Evolutionary conservation across 2,888 invertebrate genomes (phyloP).

Genomic region (Celastrina argiolus): DNA sequence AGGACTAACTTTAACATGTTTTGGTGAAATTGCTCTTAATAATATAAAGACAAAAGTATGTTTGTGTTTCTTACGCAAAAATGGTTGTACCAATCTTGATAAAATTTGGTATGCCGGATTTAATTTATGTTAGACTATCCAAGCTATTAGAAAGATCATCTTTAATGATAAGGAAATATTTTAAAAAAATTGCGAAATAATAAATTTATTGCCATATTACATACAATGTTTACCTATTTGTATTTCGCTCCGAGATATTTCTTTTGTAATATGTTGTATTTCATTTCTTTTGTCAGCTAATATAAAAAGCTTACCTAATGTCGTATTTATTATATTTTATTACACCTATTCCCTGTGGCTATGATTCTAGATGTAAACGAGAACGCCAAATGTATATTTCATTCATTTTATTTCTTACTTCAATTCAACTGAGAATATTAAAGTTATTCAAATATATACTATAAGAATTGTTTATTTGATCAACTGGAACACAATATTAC

Average conservation of each 20-base stretch:
- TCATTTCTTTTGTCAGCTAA: conserved; percentile 8
- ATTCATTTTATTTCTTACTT: not conserved
- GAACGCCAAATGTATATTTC: not conserved
- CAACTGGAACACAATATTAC: no score
- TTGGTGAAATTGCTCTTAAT: no score
- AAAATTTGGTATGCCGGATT: no score
- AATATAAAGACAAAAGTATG: no score
- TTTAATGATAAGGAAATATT: not conserved
- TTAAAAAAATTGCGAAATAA: not conserved
- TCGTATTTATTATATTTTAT: conserved; percentile 1
- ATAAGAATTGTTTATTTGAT: no score
- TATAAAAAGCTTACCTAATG: conserved; percentile 3
- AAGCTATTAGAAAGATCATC: no score
- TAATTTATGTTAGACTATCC: no score
- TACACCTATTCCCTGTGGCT: not conserved
- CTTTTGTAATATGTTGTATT: conserved; percentile 1
- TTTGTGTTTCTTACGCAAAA: no score
- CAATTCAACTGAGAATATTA: no score
- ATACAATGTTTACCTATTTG: conserved; percentile 2
- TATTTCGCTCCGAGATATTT: not conserved
- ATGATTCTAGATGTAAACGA: not conserved
- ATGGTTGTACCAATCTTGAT: no score
- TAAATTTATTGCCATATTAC: not conserved
- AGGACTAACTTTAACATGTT: no score
- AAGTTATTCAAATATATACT: no score